Percentiles rank a stretch among this genome's conserved stretches.
Conservation (phyloP, 2,113 vertebrate species). For the Lophochroa leadbeateri region DNA sequence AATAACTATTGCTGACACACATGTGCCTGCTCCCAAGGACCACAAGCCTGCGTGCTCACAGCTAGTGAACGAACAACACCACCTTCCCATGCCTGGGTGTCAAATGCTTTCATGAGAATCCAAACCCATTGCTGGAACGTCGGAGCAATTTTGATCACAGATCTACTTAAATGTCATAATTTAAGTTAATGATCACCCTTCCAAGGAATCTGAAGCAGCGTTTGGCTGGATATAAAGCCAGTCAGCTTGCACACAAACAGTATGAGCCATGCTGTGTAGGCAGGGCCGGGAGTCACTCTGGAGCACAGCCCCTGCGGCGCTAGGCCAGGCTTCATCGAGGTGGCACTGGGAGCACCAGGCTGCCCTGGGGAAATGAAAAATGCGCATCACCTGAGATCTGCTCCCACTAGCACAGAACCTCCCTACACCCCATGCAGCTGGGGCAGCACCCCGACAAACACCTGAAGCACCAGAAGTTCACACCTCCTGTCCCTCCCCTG, state of each 20-base stretch:
- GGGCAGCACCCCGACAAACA: background rate
- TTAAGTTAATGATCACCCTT: background rate
- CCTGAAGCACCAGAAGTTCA: background rate
- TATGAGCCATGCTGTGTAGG: rapidly evolving
- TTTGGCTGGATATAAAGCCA: background rate
- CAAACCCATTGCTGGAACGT: background rate
- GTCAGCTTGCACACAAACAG: background rate
- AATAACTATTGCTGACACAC: background rate
- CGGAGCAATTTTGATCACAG: background rate
- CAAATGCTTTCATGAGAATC: background rate
- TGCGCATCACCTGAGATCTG: background rate
- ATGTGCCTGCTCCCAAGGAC: no score
- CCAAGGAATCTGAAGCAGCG: background rate
- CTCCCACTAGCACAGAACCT: background rate
- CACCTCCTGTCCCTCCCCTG: background rate
- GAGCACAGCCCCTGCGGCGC: rapidly evolving
- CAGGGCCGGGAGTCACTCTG: background rate
- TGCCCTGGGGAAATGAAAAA: rapidly evolving
- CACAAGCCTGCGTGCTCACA: background rate
- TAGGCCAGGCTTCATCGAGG: background rate
- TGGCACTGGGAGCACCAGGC: background rate
- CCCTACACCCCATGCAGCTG: background rate
- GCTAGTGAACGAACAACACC: background rate
- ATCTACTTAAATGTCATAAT: background rate
- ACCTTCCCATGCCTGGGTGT: background rate